Conservation (phyloP, 2,113 vertebrate species). For the Dolichotis patagonum region DNA sequence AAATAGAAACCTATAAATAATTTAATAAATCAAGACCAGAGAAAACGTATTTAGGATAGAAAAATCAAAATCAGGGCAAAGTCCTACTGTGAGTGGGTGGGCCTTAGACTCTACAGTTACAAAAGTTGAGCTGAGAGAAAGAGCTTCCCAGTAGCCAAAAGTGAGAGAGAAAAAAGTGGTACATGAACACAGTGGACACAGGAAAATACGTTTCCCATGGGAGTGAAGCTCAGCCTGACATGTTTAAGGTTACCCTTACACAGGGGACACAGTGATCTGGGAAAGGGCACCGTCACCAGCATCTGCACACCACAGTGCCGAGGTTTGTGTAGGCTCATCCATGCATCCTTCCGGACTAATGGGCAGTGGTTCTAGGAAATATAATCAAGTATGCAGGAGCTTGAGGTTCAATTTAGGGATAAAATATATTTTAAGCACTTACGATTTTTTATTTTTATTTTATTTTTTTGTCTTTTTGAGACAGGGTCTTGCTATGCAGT, state of each 20-base stretch:
- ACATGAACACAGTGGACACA: background rate
- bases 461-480: no score
- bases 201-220: background rate
- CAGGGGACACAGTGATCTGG: rapidly evolving
- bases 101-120: background rate
- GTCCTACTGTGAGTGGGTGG: background rate
- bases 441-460: background rate
- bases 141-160: background rate
- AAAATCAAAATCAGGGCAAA: slow-evolving; percentile 42
- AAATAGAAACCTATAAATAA: slow-evolving; percentile 62
- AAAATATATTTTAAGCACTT: background rate
- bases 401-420: background rate
- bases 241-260: background rate
- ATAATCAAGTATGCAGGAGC: background rate
- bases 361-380: background rate
- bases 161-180: background rate
- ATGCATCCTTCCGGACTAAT: background rate
- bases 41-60: slow-evolving; percentile 45
- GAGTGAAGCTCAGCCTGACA: background rate
- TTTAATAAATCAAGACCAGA: slow-evolving; percentile 51
- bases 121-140: background rate
- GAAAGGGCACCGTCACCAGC: background rate
- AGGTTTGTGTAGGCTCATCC: background rate
- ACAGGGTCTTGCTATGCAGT: no score
- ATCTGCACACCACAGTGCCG: background rate